Conservation (phyloP, 2,888 invertebrate species). For the Strigamia crassipes region DNA sequence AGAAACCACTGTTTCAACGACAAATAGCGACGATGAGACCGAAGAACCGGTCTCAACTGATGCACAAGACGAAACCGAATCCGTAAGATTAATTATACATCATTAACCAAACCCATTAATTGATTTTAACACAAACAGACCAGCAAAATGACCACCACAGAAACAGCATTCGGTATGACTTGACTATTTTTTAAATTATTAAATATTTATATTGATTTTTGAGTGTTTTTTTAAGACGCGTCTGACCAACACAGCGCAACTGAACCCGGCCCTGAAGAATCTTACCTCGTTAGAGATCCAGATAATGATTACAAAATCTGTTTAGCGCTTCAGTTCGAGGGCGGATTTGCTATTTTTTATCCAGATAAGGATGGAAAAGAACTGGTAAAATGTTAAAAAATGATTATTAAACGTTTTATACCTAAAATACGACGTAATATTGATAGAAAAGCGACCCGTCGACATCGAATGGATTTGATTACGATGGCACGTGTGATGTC, state of each 20-base stretch:
- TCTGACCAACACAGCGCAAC: neutral
- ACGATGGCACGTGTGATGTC: neutral
- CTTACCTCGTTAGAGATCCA: neutral
- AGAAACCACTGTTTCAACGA: neutral
- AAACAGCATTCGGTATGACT: neutral
- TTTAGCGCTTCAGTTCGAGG: neutral
- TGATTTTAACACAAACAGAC: neutral
- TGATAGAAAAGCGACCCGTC: neutral
- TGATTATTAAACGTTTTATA: no score
- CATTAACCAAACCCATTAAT: neutral
- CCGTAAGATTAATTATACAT: neutral
- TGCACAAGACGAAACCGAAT: neutral
- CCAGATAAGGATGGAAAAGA: neutral
- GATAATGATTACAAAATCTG: neutral
- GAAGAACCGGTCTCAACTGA: neutral
- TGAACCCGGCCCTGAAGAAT: neutral
- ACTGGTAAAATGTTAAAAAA: neutral
- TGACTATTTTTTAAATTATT: neutral
- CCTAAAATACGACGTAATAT: no score
- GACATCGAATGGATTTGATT: neutral
- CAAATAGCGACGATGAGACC: neutral
- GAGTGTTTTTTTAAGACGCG: neutral
- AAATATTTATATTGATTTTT: neutral
- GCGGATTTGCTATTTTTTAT: neutral
- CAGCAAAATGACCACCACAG: neutral